Evolutionary conservation across 2,113 vertebrate genomes (phyloP).

Genomic region (Phrynosoma platyrhinos): DNA sequence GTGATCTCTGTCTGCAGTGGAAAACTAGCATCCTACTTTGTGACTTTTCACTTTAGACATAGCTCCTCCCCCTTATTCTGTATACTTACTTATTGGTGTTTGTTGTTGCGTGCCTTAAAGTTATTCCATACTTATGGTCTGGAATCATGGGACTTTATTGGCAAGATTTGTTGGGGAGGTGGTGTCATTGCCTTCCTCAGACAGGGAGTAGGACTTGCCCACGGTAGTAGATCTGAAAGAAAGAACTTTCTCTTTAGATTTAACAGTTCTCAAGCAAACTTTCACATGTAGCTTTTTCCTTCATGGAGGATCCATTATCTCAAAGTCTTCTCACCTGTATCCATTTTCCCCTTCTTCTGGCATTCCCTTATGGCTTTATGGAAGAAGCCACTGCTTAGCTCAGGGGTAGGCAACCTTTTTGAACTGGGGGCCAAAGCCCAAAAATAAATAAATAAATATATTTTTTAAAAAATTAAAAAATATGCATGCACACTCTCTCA

Average conservation of each 20-base stretch:
- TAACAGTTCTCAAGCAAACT: background rate
- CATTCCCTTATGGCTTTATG: background rate
- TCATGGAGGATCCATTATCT: background rate
- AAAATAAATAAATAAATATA: no score
- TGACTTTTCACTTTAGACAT: background rate
- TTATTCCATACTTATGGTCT: background rate
- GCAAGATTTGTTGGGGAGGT: no score
- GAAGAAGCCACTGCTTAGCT: background rate
- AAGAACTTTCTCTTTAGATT: background rate
- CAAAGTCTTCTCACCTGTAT: background rate
- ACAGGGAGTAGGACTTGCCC: no score
- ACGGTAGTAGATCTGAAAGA: background rate
- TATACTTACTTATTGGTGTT: background rate
- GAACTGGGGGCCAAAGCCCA: no score
- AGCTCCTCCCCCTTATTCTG: background rate
- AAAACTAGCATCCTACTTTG: background rate
- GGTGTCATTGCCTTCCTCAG: no score
- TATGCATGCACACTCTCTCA: no score
- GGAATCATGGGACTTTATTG: no score
- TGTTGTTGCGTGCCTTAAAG: background rate
- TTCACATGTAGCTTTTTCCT: background rate
- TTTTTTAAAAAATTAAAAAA: no score
- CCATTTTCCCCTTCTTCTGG: background rate
- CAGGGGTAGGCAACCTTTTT: no score
- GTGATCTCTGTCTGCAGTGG: background rate